phyloP scores from a whole-genome alignment of 2,888 invertebrate genomes.

The Zhuqinia jingwanae region DNA sequence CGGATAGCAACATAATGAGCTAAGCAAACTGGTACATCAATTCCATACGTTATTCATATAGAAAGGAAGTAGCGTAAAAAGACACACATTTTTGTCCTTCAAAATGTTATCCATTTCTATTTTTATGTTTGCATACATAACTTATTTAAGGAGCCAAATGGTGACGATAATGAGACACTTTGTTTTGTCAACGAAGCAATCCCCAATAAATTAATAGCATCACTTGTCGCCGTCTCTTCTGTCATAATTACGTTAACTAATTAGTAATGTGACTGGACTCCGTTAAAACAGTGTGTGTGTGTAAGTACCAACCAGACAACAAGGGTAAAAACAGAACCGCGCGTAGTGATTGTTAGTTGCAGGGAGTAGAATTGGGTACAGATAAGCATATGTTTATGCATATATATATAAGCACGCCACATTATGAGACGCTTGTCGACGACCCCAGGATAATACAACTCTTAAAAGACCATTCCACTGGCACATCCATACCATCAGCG shows the following conservation, averaged over 20 bases:
- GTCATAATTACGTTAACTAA: conserved; percentile 73
- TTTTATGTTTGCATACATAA: background rate
- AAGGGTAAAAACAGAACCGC: conserved; percentile 9
- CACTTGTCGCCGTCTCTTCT: conserved; percentile 69
- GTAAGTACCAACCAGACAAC: background rate
- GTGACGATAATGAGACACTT: conserved; percentile 75
- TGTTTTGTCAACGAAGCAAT: conserved; percentile 71
- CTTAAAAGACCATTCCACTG: conserved; percentile 9
- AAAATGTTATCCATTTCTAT: conserved; percentile 1
- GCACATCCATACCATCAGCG: conserved; percentile 33
- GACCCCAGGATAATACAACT: conserved; percentile 25
- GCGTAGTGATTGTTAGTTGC: background rate
- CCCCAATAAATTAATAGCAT: conserved; percentile 72
- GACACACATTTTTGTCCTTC: conserved; percentile 34
- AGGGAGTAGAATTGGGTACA: conserved; percentile 24
- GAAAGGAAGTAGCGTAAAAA: too few relatives aligned
- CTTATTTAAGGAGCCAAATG: conserved; percentile 36
- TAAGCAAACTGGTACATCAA: too few relatives aligned
- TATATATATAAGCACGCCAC: background rate
- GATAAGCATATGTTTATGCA: background rate
- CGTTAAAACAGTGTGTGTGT: conserved; percentile 27
- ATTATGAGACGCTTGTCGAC: conserved; percentile 20
- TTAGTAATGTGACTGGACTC: conserved; percentile 71
- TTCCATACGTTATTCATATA: too few relatives aligned
- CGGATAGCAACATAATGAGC: too few relatives aligned